phyloP scores from a whole-genome alignment of 2,888 invertebrate species.

The Tridacna gigas region DNA sequence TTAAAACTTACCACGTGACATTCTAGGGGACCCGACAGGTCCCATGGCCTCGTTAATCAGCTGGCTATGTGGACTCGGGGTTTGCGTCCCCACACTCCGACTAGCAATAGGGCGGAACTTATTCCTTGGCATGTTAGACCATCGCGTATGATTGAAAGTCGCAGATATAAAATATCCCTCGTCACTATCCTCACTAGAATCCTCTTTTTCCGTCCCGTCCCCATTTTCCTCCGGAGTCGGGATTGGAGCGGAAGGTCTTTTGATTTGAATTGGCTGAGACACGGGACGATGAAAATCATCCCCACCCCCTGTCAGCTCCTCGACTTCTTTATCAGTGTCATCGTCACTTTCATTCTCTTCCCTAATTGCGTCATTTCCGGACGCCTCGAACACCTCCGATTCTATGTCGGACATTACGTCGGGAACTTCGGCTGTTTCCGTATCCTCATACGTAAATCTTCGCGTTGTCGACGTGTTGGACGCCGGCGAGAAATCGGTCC shows the following conservation, averaged over 20 bases:
- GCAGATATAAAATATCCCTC: conserved; percentile 31
- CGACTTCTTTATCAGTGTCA: conserved; percentile 66
- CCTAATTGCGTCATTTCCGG: conserved; percentile 32
- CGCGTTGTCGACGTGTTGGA: conserved; percentile 52
- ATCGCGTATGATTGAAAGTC: conserved; percentile 38
- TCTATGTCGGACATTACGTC: conserved; percentile 43
- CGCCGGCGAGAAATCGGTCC: conserved; percentile 77
- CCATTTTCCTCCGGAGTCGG: conserved; percentile 45
- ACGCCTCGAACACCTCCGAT: conserved; percentile 46
- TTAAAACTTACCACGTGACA: conserved; percentile 8
- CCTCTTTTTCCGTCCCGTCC: conserved; percentile 5
- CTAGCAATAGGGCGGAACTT: conserved; percentile 66
- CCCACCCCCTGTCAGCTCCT: conserved; percentile 56
- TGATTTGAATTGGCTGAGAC: conserved; percentile 45
- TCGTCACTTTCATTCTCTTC: conserved; percentile 55
- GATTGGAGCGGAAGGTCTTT: conserved; percentile 53
- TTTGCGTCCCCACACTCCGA: conserved; percentile 75
- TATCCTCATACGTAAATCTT: conserved; percentile 72
- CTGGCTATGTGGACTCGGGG: conserved; percentile 72
- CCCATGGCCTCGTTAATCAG: conserved; percentile 63
- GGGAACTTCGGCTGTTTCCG: conserved; percentile 21
- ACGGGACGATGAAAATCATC: conserved; percentile 29
- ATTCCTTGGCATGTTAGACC: conserved; percentile 25
- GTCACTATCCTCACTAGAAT: background rate
- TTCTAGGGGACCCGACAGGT: background rate